Evolutionary conservation across 2,888 invertebrate species (phyloP), one percentile per base, ranked within the genome.

Genomic region (Oeneis ivallda): DNA sequence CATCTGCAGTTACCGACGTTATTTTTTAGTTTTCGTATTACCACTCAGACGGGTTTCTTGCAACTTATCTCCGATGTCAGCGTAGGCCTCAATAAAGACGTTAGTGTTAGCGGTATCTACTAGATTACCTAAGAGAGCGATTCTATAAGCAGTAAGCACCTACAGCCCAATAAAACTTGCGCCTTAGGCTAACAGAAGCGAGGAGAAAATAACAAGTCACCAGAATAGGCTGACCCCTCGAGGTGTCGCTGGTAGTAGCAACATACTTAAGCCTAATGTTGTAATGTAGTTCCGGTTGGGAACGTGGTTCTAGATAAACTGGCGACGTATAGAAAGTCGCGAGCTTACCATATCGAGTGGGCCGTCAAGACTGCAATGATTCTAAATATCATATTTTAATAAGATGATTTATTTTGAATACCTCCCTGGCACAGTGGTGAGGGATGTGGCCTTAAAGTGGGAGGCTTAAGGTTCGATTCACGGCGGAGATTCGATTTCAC

Each of bases 111-210:
- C 26, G 54, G 39, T 54, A 17, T 26, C 62, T 72, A 43, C 49
- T 49, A 71, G 66, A 73, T 70, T 68, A 64, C 70, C 81, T 79
- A 76, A 77, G 76, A 78, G 73, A 76, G 74, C 74, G 73, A 75
- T 75, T 75, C 77, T 74, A 77, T 37, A 37, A 37, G 37, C 37
- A 37, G 37, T 37, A 77, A 76, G 81, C 85, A 83, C 84, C 84
- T 81, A 82, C 79, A 47, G 69, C 66, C 69, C 74, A 75, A 81
- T 83, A 83, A 83, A 83, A 82, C 75, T 71, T 72, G 71, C 72
- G 86, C 87, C 85, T 68, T 71, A 70, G 85, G 88, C 86, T 72
- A 71, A 81, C 84, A 85, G 86, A 83, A 85, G 85, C 81, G 70
- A 80, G 80, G 86, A 81, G 85, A 87, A 87, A 87, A 41, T 56